phyloP scores from a whole-genome alignment of 2,113 vertebrate species.

The Cryptotis parvus region DNA sequence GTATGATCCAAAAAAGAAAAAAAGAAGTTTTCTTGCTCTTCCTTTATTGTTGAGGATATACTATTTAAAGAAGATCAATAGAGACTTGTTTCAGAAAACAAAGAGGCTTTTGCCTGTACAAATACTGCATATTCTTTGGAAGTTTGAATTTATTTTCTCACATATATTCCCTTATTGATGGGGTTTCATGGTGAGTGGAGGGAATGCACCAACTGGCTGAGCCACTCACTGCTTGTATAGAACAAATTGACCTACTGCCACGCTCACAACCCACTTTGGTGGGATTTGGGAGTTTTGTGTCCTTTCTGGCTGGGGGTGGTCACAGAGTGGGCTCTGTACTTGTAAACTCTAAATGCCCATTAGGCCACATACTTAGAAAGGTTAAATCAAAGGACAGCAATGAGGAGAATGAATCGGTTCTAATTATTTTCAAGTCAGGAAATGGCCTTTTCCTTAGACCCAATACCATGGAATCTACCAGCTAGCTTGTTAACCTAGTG shows the following conservation, averaged over 20 bases:
- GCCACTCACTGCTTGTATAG: not conserved
- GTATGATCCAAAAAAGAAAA: too few relatives aligned
- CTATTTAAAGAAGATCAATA: conserved; percentile 19
- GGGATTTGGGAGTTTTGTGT: not conserved
- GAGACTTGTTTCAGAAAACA: conserved; percentile 18
- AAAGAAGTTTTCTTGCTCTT: not conserved
- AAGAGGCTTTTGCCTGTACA: not conserved
- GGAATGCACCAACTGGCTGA: not conserved
- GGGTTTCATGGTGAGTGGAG: not conserved
- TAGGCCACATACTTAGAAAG: too few relatives aligned
- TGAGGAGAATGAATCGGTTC: not conserved
- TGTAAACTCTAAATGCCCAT: not conserved
- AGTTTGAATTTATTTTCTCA: conserved; percentile 43
- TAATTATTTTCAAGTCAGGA: too few relatives aligned
- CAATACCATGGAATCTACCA: too few relatives aligned
- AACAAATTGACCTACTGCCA: not conserved
- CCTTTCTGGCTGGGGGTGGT: not conserved
- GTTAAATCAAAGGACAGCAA: not conserved
- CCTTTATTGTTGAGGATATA: not conserved
- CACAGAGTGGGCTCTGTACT: not conserved
- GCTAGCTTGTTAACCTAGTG: too few relatives aligned
- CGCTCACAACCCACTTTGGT: not conserved
- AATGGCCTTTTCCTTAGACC: too few relatives aligned
- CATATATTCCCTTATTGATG: not conserved
- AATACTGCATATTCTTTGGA: conserved; percentile 29